These are phyloP conservation scores for Formicarius rufipectus DNA, from an alignment of 2,113 vertebrate genomes.

Conservation along the genomic window DNA sequence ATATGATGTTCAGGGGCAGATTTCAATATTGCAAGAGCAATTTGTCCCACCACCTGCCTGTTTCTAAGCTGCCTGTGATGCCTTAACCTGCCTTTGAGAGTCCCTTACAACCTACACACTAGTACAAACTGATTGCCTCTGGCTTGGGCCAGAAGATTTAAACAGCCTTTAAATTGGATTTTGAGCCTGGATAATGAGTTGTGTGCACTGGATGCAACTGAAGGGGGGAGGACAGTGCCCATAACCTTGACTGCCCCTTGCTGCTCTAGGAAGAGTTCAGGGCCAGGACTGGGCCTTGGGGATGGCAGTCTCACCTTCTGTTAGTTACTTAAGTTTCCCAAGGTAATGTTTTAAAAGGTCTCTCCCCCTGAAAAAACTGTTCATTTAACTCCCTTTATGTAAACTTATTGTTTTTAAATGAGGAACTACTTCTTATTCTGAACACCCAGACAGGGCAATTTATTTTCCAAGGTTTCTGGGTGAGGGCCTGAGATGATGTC, in stretches of 20 bases:
- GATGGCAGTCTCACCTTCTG: neutral
- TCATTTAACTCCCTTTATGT: neutral
- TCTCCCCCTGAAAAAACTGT: neutral
- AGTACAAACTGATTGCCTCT: neutral
- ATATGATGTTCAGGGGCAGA: neutral
- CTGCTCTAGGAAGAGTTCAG: neutral
- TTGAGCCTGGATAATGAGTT: neutral
- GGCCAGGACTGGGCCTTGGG: neutral
- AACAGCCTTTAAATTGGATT: neutral
- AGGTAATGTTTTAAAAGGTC: neutral
- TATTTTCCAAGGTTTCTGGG: slow-evolving; percentile 22
- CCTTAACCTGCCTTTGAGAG: neutral
- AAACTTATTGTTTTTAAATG: slow-evolving; percentile 17
- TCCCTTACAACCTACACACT: neutral
- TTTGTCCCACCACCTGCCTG: neutral
- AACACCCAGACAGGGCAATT: neutral
- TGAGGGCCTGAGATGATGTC: neutral
- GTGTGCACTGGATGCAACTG: neutral
- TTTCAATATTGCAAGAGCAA: neutral
- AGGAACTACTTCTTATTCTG: neutral
- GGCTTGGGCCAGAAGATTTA: neutral
- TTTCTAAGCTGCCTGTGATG: neutral
- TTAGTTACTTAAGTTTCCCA: neutral
- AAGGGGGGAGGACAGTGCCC: neutral
- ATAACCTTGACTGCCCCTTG: neutral